phyloP scores from a whole-genome alignment of 35 echinoderm and acorn worm species.

The Patiria miniata region DNA sequence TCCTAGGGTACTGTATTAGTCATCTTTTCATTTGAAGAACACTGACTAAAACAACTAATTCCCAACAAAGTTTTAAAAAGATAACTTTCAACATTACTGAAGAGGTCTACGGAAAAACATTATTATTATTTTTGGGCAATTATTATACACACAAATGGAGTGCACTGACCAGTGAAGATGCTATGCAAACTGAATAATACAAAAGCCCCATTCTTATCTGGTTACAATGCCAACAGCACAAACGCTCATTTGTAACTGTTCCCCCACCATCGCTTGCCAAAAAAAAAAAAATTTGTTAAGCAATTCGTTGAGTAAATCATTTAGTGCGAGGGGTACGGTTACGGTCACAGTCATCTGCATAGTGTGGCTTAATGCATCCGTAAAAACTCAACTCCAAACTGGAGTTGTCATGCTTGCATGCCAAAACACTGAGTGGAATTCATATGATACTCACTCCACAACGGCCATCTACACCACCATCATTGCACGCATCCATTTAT shows the following conservation, averaged over 20 bases:
- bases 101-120: no score
- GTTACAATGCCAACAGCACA: not conserved
- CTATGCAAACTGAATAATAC: not conserved
- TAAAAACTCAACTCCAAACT: conserved; percentile 20
- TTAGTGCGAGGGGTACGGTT: conserved; percentile 1
- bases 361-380: not conserved
- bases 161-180: no score
- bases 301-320: conserved; percentile 14
- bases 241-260: conserved; percentile 2
- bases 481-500: not conserved
- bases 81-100: no score
- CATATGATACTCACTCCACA: conserved; percentile 1
- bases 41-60: no score
- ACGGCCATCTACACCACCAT: not conserved
- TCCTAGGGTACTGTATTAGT: no score
- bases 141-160: no score
- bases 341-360: not conserved
- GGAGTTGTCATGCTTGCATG: conserved; percentile 24
- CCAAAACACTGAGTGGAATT: not conserved
- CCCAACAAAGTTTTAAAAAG: no score
- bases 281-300: conserved; percentile 8
- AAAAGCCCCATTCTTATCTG: not conserved
- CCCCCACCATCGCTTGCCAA: not conserved
- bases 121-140: no score
- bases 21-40: no score